Percentiles rank a stretch among this genome's conserved stretches.
Evolutionary conservation across 2,113 vertebrate species (phyloP).

Genomic region (Hydropotes inermis): DNA sequence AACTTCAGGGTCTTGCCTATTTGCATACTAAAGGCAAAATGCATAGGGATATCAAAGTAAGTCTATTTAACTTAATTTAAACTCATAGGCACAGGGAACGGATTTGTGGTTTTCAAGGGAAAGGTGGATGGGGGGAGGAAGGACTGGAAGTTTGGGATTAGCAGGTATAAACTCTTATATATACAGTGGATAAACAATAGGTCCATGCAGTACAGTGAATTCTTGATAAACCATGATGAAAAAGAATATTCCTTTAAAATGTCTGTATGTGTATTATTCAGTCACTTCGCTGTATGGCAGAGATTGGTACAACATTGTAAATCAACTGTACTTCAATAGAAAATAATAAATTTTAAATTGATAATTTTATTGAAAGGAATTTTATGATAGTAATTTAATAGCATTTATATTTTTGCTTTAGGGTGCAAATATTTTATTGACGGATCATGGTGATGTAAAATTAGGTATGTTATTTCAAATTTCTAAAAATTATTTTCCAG

Average conservation of each 20-base stretch:
- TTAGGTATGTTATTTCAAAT: slow-evolving; percentile 86
- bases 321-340: background rate
- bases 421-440: slow-evolving; percentile 97
- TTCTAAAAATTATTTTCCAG: slow-evolving; percentile 14
- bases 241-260: background rate
- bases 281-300: background rate
- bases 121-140: background rate
- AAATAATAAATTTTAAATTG: background rate
- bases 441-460: slow-evolving; percentile 97
- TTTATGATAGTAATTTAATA: slow-evolving; percentile 33
- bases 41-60: slow-evolving; percentile 99
- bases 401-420: slow-evolving; percentile 70
- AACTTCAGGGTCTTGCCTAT: slow-evolving; percentile 93
- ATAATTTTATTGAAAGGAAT: background rate
- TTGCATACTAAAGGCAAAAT: slow-evolving; percentile 97
- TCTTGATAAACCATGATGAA: background rate
- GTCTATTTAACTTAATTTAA: slow-evolving; percentile 33
- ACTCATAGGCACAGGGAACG: background rate
- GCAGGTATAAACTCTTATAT: background rate
- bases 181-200: background rate
- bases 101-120: background rate
- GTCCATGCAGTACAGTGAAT: background rate
- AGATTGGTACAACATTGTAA: background rate
- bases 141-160: background rate
- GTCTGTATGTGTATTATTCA: background rate